Conservation (phyloP, 2,113 vertebrate genomes). For the Fregetta grallaria region DNA sequence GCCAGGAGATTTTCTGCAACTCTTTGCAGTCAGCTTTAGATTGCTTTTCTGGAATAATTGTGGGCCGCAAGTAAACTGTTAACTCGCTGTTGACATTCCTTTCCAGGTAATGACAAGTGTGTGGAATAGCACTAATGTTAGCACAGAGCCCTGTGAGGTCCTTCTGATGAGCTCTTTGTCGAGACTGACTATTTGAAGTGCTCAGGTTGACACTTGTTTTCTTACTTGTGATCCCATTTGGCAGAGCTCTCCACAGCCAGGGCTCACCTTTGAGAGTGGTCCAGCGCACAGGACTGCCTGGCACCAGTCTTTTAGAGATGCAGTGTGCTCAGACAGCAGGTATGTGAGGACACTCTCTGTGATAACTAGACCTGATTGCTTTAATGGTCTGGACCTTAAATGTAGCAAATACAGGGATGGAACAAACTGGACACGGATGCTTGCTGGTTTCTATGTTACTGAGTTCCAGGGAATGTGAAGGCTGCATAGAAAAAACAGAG, state of each 20-base stretch:
- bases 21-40: neutral
- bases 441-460: neutral
- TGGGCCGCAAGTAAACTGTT: neutral
- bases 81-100: neutral
- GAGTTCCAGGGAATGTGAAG: neutral
- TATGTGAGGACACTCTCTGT: neutral
- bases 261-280: neutral
- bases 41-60: neutral
- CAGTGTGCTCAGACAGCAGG: neutral
- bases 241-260: neutral
- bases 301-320: neutral
- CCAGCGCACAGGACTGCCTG: neutral
- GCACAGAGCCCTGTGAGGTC: neutral
- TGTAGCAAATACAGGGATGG: neutral
- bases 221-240: neutral
- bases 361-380: neutral
- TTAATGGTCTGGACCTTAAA: neutral
- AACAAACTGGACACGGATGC: neutral
- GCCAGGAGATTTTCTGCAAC: neutral
- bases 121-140: neutral
- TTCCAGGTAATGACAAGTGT: neutral
- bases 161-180: conserved; percentile 37
- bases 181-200: conserved; percentile 38
- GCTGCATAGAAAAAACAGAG: neutral
- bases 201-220: neutral